Percentiles rank a stretch among this genome's conserved stretches.
Conservation (phyloP, 2,797 vertebrate species). For the Poeciliopsis paucimaculata region DNA sequence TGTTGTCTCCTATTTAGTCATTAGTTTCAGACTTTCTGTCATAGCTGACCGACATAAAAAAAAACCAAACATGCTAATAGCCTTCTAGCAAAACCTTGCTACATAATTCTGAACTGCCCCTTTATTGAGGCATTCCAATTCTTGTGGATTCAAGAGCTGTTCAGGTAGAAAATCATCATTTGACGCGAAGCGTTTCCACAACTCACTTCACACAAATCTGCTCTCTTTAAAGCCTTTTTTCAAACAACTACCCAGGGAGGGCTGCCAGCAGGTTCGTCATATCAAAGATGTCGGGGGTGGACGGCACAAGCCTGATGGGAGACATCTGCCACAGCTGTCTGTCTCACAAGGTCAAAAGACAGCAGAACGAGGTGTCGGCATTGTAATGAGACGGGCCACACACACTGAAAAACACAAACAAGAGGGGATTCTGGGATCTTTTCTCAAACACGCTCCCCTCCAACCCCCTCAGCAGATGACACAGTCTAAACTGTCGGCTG, state of each 20-base stretch:
- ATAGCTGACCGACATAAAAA: background rate
- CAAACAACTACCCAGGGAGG: constrained; percentile 27
- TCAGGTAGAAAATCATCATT: background rate
- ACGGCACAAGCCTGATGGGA: constrained; percentile 54
- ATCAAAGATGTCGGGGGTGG: constrained; percentile 36
- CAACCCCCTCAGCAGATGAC: constrained; percentile 27
- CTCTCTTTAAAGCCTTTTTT: constrained; percentile 13
- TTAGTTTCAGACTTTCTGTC: background rate
- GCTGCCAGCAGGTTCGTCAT: constrained; percentile 47
- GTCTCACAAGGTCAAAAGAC: constrained; percentile 47
- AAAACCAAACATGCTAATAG: background rate
- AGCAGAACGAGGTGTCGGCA: constrained; percentile 52
- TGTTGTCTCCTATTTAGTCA: background rate
- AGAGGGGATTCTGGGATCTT: constrained; percentile 16
- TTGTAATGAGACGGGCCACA: constrained; percentile 44
- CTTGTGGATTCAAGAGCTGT: background rate
- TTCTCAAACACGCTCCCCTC: constrained; percentile 41
- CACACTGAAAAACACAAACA: constrained; percentile 31
- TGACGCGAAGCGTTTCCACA: background rate
- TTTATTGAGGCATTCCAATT: background rate
- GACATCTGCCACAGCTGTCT: constrained; percentile 56
- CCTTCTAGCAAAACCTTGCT: background rate
- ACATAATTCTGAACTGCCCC: background rate
- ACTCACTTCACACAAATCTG: constrained; percentile 12
- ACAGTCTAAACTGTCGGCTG: constrained; percentile 34